Base-by-base conservation (phyloP, 2,888 invertebrate species). In the Holacanthella duospinosa region DNA sequence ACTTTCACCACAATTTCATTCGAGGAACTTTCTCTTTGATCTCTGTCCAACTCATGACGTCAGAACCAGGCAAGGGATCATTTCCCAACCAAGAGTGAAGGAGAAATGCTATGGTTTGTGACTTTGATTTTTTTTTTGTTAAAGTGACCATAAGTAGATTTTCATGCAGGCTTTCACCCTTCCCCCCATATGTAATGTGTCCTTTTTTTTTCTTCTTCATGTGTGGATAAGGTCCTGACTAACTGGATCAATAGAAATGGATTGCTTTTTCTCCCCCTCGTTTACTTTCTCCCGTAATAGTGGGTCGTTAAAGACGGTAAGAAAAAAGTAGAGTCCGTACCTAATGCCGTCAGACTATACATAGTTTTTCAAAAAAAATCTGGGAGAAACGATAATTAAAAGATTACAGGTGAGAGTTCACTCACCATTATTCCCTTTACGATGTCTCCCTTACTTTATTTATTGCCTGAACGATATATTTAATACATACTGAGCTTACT, bases 131-230 rank as follows among this genome's bases (percentile, higher is more conserved):
- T 4, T 21, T 48, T 48, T 48, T 21, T 48, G 48, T 21, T 9
- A 16, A 48, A 48, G 48, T 48, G 48, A 48, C 48, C 48, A 48
- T 48, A 48, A 48, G 48, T 48, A 48, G 48, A 48, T 48, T 48
- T 48, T 21, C 21, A 48, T 48, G 48, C 48, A 48, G 36, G 16
- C 36, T 16, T n/a, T n/a, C n/a, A n/a, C n/a, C 36, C 16, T 36
- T 36, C 36, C 36, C 19, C 21, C 48, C 48, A 48, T 48, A 9
- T 48, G 48, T 21, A n/a, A 48, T 12, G 16, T 36, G 36, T n/a
- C n/a, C n/a, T n/a, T n/a, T n/a, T n/a, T n/a, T n/a, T n/a, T n/a
- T n/a, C n/a, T n/a, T n/a, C n/a, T n/a, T n/a, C n/a, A n/a, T n/a
- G n/a, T n/a, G n/a, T n/a, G n/a, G n/a, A n/a, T n/a, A n/a, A n/a